Evolutionary conservation across 2,888 invertebrate genomes (phyloP).

Genomic region (Antheraea yamamai): DNA sequence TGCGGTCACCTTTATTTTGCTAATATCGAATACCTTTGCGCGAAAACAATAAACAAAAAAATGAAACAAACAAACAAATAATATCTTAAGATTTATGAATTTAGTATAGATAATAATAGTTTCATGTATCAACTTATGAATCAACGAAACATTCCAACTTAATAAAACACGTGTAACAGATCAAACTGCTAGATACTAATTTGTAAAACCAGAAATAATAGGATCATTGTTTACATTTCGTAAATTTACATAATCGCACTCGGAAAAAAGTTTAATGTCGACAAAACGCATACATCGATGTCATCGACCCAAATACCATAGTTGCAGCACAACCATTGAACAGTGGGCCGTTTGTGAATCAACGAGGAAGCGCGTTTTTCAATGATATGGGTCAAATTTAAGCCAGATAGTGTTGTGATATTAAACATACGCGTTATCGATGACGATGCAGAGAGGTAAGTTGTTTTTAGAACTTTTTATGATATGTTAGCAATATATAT

Average conservation of each 20-base stretch:
- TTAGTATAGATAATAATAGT: not conserved
- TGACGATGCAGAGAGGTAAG: not conserved
- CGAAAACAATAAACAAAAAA: no score
- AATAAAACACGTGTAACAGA: constrained; percentile 8
- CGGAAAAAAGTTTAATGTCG: constrained; percentile 25
- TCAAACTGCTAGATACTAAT: not conserved
- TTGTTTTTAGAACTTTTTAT: not conserved
- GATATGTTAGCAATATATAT: no score
- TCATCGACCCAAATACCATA: constrained; percentile 66
- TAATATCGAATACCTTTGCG: no score
- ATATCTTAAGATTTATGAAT: no score
- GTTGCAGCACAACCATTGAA: constrained; percentile 48
- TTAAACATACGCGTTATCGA: constrained; percentile 7
- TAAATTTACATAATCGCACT: constrained; percentile 25
- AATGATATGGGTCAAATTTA: constrained; percentile 69
- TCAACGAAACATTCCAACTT: not conserved
- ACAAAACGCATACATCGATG: constrained; percentile 38
- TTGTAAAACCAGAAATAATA: constrained; percentile 14
- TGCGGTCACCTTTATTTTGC: no score
- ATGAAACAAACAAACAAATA: no score
- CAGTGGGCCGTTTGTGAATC: constrained; percentile 67
- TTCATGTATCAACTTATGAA: no score
- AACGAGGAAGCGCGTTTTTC: constrained; percentile 68
- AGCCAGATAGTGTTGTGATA: constrained; percentile 47
- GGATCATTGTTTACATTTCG: constrained; percentile 11